These are phyloP conservation scores for Matsumurasca onukii DNA, from an alignment of 1,140 invertebrate species.

Conservation along the genomic window DNA sequence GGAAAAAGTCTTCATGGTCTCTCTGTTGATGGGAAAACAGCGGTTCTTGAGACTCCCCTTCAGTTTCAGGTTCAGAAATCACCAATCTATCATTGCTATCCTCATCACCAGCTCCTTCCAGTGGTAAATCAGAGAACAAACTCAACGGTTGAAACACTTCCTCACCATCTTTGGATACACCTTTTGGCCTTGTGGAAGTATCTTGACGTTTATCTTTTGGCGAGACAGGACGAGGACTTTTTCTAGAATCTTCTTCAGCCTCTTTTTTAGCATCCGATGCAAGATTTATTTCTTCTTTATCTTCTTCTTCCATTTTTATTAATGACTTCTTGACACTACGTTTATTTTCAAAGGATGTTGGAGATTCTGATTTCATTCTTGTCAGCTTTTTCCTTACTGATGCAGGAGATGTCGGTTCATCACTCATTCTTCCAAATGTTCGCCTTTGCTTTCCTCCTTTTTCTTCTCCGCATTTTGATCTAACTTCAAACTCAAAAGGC, in stretches of 20 bases:
- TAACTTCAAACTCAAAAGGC: slow-evolving; percentile 77
- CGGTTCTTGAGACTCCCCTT: slow-evolving; percentile 46
- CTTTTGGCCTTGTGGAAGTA: no score
- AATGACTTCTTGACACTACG: slow-evolving; percentile 36
- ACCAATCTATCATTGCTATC: slow-evolving; percentile 55
- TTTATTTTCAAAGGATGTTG: slow-evolving; percentile 40
- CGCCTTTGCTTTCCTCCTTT: slow-evolving; percentile 32
- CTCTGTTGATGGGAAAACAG: slow-evolving; percentile 24
- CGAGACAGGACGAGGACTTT: no score
- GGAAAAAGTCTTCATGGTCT: slow-evolving; percentile 28
- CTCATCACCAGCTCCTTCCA: slow-evolving; percentile 43
- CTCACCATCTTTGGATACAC: not conserved
- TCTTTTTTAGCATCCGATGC: not conserved
- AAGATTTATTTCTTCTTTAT: slow-evolving; percentile 11
- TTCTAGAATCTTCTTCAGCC: not conserved
- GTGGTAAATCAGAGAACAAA: slow-evolving; percentile 26
- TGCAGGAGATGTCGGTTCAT: slow-evolving; percentile 37
- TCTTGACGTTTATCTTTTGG: no score
- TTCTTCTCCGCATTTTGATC: slow-evolving; percentile 50
- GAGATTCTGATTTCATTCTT: slow-evolving; percentile 35
- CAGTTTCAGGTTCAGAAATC: slow-evolving; percentile 57
- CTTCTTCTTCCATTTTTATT: slow-evolving; percentile 36
- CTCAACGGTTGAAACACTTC: slow-evolving; percentile 21
- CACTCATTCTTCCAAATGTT: slow-evolving; percentile 26
- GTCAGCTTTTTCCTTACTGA: slow-evolving; percentile 40